Conservation (phyloP, 2,888 invertebrate genomes). For the Drosophila pullipes region DNA sequence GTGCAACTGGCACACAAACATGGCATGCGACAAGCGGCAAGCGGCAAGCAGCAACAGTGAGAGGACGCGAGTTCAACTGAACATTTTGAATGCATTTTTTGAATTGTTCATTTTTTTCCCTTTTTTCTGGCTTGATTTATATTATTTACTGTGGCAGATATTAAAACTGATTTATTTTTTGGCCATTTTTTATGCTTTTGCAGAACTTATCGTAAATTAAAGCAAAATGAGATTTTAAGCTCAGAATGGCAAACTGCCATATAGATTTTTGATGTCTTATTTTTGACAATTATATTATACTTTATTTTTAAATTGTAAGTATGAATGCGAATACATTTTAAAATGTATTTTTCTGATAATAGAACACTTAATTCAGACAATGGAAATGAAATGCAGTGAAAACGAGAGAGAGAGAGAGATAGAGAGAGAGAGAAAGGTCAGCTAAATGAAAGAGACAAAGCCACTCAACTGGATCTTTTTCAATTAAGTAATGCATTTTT, state of each 20-base stretch:
- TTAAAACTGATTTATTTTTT: constrained; percentile 3
- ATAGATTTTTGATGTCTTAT: neutral
- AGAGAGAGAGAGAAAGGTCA: neutral
- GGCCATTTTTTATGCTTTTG: neutral
- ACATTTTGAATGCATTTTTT: neutral
- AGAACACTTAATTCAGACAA: neutral
- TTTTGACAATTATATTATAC: neutral
- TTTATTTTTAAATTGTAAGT: neutral
- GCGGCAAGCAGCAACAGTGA: constrained; percentile 3
- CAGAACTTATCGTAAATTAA: neutral
- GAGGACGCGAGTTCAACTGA: neutral
- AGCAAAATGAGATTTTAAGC: neutral
- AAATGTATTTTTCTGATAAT: neutral
- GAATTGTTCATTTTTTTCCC: neutral
- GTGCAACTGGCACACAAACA: constrained; percentile 17
- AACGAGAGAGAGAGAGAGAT: neutral
- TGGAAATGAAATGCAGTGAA: neutral
- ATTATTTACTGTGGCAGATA: constrained; percentile 13
- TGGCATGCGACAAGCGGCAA: constrained; percentile 5
- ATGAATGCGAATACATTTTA: neutral
- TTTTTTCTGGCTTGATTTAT: constrained; percentile 31
- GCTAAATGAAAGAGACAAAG: neutral
- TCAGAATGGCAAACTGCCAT: neutral
- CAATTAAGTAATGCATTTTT: constrained; percentile 12
- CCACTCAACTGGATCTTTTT: neutral